A percentile compares a stretch with the other conserved stretches of the same genome.
Evolutionary conservation across 2,797 vertebrate genomes (phyloP).

Genomic region (Bufotes viridis): DNA sequence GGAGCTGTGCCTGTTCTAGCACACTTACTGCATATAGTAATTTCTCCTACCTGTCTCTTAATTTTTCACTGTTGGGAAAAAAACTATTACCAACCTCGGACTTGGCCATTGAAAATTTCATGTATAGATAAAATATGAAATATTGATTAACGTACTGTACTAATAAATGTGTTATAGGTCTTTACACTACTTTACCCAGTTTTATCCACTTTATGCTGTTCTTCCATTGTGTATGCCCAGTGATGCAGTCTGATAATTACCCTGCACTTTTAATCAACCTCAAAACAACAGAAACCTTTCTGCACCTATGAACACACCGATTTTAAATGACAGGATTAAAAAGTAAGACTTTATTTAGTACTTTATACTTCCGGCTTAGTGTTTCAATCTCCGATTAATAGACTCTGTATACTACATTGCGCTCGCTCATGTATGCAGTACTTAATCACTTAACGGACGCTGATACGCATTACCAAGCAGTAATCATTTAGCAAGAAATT

Average conservation of each 20-base stretch:
- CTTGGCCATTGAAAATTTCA: background rate
- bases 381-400: slow-evolving; percentile 40
- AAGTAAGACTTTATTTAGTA: background rate
- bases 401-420: slow-evolving; percentile 1
- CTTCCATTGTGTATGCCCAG: background rate
- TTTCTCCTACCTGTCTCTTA: background rate
- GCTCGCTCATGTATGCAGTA: background rate
- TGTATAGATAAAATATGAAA: background rate
- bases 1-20: no score
- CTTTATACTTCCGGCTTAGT: background rate
- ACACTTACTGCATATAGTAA: background rate
- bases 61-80: background rate
- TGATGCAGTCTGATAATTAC: slow-evolving; percentile 15
- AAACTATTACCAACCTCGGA: background rate
- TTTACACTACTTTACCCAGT: slow-evolving; percentile 10
- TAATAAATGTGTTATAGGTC: background rate
- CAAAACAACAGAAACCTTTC: slow-evolving; percentile 39
- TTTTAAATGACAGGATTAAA: slow-evolving; percentile 36
- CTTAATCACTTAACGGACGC: background rate
- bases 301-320: background rate
- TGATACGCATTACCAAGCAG: slow-evolving; percentile 23
- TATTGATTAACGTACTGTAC: background rate
- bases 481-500: slow-evolving; percentile 60
- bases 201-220: background rate
- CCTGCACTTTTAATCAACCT: slow-evolving; percentile 4